Conservation (phyloP, 2,888 invertebrate genomes). For the Drosophila aldrichi region DNA sequence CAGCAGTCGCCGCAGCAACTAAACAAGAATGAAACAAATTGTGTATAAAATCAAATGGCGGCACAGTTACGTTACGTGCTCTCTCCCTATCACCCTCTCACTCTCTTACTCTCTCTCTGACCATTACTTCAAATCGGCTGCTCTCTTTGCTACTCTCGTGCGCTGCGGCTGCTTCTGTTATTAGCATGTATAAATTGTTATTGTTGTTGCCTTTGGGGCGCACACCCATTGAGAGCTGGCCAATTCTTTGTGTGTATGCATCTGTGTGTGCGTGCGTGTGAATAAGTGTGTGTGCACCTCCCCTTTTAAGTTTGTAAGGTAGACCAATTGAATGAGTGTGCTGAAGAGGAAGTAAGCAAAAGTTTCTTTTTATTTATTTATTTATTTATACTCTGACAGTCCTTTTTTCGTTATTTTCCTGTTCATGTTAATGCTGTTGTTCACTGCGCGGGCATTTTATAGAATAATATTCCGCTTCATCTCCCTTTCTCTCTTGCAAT, state of each 20-base stretch:
- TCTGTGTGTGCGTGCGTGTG: slow-evolving; percentile 25
- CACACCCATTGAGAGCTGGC: slow-evolving; percentile 39
- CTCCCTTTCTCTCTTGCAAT: not conserved
- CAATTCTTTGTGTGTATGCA: slow-evolving; percentile 31
- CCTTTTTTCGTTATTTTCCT: not conserved
- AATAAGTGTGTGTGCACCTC: slow-evolving; percentile 14
- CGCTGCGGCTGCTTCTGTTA: slow-evolving; percentile 22
- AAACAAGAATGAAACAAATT: slow-evolving; percentile 33
- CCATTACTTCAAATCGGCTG: slow-evolving; percentile 3
- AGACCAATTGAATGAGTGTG: slow-evolving; percentile 17
- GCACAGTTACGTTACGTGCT: slow-evolving; percentile 27
- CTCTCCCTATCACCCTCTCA: not conserved
- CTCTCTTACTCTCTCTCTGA: not conserved
- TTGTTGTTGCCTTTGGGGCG: slow-evolving; percentile 48
- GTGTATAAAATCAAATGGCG: slow-evolving; percentile 39
- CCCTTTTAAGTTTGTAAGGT: slow-evolving; percentile 7
- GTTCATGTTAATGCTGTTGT: not conserved
- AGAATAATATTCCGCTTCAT: slow-evolving; percentile 1
- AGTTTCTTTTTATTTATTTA: slow-evolving; percentile 1
- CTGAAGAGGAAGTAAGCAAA: slow-evolving; percentile 24
- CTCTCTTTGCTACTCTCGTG: slow-evolving; percentile 23
- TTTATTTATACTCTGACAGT: not conserved
- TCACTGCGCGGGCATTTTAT: slow-evolving; percentile 6
- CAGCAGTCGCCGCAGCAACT: slow-evolving; percentile 21
- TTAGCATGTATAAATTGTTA: slow-evolving; percentile 58